These are phyloP conservation scores for Uropsilus gracilis DNA, from an alignment of 2,113 vertebrate species.

Conservation along the genomic window DNA sequence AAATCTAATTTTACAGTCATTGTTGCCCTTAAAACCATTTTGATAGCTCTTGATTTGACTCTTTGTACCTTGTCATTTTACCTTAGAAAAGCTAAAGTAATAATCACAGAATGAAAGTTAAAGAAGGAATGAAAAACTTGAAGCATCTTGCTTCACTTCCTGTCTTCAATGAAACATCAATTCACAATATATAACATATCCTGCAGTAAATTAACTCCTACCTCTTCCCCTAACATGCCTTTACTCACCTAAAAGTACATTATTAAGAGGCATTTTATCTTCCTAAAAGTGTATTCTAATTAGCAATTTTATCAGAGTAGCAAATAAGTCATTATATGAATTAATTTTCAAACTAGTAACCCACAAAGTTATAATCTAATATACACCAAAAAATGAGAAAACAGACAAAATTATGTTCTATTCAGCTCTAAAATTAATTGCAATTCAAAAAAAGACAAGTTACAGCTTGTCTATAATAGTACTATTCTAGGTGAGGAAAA, in stretches of 20 bases:
- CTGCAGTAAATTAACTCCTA: conserved; percentile 16
- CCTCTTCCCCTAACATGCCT: neutral
- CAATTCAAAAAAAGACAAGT: neutral
- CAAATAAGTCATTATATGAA: neutral
- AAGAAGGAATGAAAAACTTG: conserved; percentile 39
- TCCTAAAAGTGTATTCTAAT: neutral
- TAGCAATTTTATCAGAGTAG: neutral
- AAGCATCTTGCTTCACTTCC: conserved; percentile 41
- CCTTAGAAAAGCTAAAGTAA: conserved; percentile 14
- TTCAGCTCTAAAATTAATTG: conserved; percentile 36
- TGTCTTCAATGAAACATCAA: conserved; percentile 45
- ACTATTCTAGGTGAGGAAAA: neutral
- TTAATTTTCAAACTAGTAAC: conserved; percentile 26
- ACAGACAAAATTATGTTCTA: neutral
- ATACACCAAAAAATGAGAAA: neutral
- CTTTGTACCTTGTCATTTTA: conserved; percentile 9
- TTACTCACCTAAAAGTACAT: neutral
- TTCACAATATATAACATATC: neutral
- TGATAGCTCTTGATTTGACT: neutral
- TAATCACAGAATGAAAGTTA: conserved; percentile 17
- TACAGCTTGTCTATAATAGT: neutral
- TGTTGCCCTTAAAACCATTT: neutral
- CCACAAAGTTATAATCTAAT: neutral
- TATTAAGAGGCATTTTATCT: conserved; percentile 7
- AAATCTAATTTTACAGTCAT: neutral